Conservation (phyloP, 2,797 vertebrate species). For the Syndactyla subalaris region DNA sequence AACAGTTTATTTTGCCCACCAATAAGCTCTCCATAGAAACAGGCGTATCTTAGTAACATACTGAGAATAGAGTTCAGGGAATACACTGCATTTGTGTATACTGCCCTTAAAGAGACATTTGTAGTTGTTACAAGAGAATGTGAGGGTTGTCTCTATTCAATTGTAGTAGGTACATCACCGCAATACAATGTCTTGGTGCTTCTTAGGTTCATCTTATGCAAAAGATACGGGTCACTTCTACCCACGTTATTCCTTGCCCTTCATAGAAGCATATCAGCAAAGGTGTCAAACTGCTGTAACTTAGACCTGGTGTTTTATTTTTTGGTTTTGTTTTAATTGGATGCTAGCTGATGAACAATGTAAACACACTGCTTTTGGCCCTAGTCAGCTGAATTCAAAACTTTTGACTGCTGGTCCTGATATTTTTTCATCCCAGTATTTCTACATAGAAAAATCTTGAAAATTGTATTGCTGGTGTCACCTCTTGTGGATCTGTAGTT, state of each 20-base stretch:
- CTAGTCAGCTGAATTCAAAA: not conserved
- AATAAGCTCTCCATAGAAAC: constrained; percentile 63
- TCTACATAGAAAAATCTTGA: not conserved
- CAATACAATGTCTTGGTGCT: fast-evolving
- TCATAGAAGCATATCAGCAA: not conserved
- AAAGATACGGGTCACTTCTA: not conserved
- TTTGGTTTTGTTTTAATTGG: not conserved
- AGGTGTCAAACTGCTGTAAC: not conserved
- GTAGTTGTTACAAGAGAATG: not conserved
- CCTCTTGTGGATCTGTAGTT: not conserved
- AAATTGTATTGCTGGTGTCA: not conserved
- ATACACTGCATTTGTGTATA: not conserved
- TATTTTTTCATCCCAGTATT: not conserved
- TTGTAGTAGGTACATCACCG: not conserved
- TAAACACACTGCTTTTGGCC: not conserved
- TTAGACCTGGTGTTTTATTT: not conserved
- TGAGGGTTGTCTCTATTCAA: not conserved
- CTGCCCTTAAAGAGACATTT: not conserved
- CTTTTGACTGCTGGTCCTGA: not conserved
- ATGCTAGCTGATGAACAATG: not conserved
- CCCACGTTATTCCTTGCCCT: not conserved
- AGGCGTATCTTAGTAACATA: constrained; percentile 64
- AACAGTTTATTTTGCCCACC: constrained; percentile 41
- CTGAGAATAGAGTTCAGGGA: constrained; percentile 27
- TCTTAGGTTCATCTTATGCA: fast-evolving